Evolutionary conservation across 2,797 vertebrate genomes (phyloP).

Genomic region (Bryconaethiops microstoma): DNA sequence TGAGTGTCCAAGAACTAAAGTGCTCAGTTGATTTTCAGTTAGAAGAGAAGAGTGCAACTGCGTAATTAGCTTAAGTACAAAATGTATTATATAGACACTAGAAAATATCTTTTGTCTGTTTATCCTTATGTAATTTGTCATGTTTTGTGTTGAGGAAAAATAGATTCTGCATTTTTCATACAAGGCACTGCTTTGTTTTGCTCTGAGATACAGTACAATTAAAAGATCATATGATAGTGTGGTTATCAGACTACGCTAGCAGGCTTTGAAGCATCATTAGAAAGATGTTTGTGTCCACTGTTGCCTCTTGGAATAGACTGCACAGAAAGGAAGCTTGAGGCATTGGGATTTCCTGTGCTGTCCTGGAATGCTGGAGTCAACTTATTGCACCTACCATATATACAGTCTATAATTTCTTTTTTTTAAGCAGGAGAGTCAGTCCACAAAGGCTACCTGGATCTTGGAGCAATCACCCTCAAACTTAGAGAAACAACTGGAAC

Average conservation of each 20-base stretch:
- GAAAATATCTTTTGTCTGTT: not conserved
- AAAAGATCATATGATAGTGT: slow-evolving; percentile 21
- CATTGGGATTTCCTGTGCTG: slow-evolving; percentile 65
- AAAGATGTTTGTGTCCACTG: slow-evolving; percentile 59
- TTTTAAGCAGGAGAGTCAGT: slow-evolving; percentile 59
- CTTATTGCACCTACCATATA: not conserved
- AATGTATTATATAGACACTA: not conserved
- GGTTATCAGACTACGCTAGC: slow-evolving; percentile 53
- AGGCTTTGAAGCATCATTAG: slow-evolving; percentile 41
- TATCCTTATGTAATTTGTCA: not conserved
- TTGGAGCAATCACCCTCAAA: slow-evolving; percentile 66
- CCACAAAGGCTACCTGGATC: slow-evolving; percentile 63
- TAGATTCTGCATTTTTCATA: not conserved
- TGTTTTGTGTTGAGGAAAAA: not conserved
- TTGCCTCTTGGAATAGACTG: slow-evolving; percentile 50
- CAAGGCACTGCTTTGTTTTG: not conserved
- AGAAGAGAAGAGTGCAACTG: no score
- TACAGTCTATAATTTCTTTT: not conserved
- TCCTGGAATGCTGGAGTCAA: slow-evolving; percentile 24
- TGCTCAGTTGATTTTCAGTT: not conserved
- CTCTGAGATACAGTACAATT: slow-evolving; percentile 10
- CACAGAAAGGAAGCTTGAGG: slow-evolving; percentile 63
- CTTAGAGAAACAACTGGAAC: slow-evolving; percentile 70
- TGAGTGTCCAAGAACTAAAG: slow-evolving; percentile 62
- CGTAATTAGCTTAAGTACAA: not conserved